Conservation (phyloP, 2,797 vertebrate genomes). For the Coregonus suidteri region DNA sequence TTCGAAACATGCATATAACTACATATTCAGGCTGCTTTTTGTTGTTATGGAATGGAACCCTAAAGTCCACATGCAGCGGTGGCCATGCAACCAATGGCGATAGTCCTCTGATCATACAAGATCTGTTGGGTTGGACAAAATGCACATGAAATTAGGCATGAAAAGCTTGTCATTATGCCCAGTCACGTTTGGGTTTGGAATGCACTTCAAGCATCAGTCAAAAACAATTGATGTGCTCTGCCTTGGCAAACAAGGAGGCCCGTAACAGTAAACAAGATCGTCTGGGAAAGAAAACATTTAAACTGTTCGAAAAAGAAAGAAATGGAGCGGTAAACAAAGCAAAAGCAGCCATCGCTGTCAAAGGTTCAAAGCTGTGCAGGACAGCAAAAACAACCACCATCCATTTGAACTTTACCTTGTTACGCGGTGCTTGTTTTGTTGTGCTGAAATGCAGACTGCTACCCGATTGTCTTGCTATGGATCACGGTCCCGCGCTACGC, state of each 20-base stretch:
- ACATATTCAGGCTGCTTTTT: conserved; percentile 39
- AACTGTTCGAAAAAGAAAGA: conserved; percentile 44
- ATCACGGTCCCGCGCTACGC: conserved; percentile 70
- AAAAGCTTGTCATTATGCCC: conserved; percentile 54
- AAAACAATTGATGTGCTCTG: conserved; percentile 72
- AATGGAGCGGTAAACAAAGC: conserved; percentile 59
- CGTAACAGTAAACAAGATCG: conserved; percentile 54
- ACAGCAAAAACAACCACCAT: conserved; percentile 64
- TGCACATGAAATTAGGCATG: conserved; percentile 52
- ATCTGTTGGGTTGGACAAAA: conserved; percentile 49
- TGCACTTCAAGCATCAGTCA: conserved; percentile 63
- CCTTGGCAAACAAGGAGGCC: conserved; percentile 66
- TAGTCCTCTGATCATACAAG: conserved; percentile 42
- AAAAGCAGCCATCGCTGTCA: conserved; percentile 49
- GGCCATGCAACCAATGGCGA: conserved; percentile 44
- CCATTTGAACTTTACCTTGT: conserved; percentile 63
- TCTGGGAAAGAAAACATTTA: conserved; percentile 50
- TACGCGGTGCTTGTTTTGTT: conserved; percentile 61
- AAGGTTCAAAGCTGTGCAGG: conserved; percentile 59
- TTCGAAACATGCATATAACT: conserved; percentile 45
- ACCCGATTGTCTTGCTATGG: conserved; percentile 69
- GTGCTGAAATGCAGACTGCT: conserved; percentile 66
- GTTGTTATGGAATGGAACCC: conserved; percentile 49
- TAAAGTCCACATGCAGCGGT: conserved; percentile 45
- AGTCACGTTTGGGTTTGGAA: conserved; percentile 51